phyloP scores from a whole-genome alignment of 2,888 invertebrate species.

The Nowickia ferox region DNA sequence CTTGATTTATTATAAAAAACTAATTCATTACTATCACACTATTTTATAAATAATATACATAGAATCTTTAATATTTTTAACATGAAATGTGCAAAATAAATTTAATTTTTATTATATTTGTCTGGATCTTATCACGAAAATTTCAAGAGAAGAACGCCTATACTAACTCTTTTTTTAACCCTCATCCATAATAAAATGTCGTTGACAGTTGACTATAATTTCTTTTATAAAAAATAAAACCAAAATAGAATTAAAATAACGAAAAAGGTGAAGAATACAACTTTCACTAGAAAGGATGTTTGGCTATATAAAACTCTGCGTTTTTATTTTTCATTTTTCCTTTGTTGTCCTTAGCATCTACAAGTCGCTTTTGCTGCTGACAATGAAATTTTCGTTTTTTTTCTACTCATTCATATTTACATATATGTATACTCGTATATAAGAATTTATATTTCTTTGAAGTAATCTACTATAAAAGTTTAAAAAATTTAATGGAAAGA shows the following conservation, averaged over 20 bases:
- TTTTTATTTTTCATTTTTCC: conserved; percentile 11
- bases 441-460: conserved; percentile 45
- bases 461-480: conserved; percentile 65
- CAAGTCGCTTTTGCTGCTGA: conserved; percentile 71
- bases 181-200: conserved; percentile 80
- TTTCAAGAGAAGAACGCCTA: conserved; percentile 15
- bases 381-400: conserved; percentile 68
- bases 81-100: conserved; percentile 50
- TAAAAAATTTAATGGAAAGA: conserved; percentile 44
- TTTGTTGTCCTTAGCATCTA: conserved; percentile 52
- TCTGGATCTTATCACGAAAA: conserved; percentile 59
- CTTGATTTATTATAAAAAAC: not conserved
- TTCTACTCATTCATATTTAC: conserved; percentile 21
- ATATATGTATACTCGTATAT: conserved; percentile 15
- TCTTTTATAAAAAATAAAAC: conserved; percentile 42
- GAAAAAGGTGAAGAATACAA: conserved; percentile 56
- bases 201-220: conserved; percentile 79
- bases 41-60: not conserved
- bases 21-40: not conserved
- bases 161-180: conserved; percentile 77
- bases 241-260: not conserved
- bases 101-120: conserved; percentile 68
- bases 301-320: conserved; percentile 1
- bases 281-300: conserved; percentile 63
- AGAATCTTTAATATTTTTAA: conserved; percentile 37